Percentiles rank a stretch among this genome's conserved stretches.
These are phyloP conservation scores for Sinohyriopsis cumingii DNA, from an alignment of 2,888 invertebrate genomes.

Conservation along the genomic window DNA sequence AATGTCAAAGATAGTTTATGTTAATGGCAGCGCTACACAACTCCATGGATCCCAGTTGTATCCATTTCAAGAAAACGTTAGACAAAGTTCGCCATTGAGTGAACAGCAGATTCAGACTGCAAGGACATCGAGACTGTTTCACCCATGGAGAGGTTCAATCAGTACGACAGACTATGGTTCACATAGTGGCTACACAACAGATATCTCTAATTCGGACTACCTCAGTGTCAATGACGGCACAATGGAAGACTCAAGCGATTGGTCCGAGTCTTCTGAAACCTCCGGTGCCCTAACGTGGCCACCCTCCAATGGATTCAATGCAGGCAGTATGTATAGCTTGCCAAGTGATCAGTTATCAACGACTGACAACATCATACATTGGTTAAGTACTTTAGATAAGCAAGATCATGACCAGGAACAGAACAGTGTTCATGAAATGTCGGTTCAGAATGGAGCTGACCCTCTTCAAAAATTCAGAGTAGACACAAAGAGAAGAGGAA, in stretches of 20 bases:
- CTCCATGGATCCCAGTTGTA: too few relatives aligned
- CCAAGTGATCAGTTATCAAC: slow-evolving; percentile 40
- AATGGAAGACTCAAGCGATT: slow-evolving; percentile 30
- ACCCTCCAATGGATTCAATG: slow-evolving; percentile 38
- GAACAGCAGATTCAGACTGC: too few relatives aligned
- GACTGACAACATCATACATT: slow-evolving; percentile 43
- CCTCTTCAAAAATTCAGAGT: slow-evolving; percentile 35
- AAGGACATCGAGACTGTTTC: too few relatives aligned
- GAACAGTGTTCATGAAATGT: slow-evolving; percentile 23
- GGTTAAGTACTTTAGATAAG: slow-evolving; percentile 38
- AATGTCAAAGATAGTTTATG: too few relatives aligned
- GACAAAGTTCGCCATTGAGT: too few relatives aligned
- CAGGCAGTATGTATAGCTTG: slow-evolving; percentile 38
- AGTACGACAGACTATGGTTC: slow-evolving; percentile 10
- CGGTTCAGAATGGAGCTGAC: slow-evolving; percentile 28
- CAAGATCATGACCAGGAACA: slow-evolving; percentile 26
- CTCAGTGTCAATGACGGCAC: slow-evolving; percentile 34
- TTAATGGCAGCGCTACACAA: too few relatives aligned
- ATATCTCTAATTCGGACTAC: slow-evolving; percentile 45
- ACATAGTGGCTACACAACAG: slow-evolving; percentile 34
- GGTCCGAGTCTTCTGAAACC: slow-evolving; percentile 39
- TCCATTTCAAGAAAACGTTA: slow-evolving; percentile 24
- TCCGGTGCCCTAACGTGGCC: slow-evolving; percentile 47
- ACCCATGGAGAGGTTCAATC: neutral
- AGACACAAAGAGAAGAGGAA: slow-evolving; percentile 27